Conservation (phyloP, 2,113 vertebrate genomes). For the Indicator maculatus region DNA sequence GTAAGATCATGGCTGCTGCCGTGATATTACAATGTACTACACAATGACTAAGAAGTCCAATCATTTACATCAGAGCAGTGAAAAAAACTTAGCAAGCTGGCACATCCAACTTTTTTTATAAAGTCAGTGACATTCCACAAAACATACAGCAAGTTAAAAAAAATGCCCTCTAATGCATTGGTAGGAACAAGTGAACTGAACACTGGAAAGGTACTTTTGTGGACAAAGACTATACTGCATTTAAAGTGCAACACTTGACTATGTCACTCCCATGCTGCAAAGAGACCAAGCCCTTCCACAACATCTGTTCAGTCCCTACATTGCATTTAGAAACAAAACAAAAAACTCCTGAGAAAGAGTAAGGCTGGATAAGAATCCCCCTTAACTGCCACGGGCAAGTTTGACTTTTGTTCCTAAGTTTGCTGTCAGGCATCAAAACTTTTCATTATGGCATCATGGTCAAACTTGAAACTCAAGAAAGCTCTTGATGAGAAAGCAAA, state of each 20-base stretch:
- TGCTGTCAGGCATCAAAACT: slow-evolving; percentile 87
- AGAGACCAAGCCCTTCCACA: slow-evolving; percentile 70
- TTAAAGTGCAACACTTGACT: slow-evolving; percentile 78
- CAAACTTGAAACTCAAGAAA: slow-evolving; percentile 94
- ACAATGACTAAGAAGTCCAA: slow-evolving; percentile 20
- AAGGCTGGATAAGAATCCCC: slow-evolving; percentile 73
- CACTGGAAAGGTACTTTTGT: slow-evolving; percentile 75
- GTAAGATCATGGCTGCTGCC: slow-evolving; percentile 27
- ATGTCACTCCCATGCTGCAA: slow-evolving; percentile 60
- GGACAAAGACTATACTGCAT: slow-evolving; percentile 73
- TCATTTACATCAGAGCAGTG: slow-evolving; percentile 41
- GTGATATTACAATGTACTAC: slow-evolving; percentile 36
- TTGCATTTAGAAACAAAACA: slow-evolving; percentile 55
- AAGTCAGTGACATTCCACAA: slow-evolving; percentile 13
- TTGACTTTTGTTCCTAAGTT: slow-evolving; percentile 13
- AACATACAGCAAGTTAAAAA: slow-evolving; percentile 9
- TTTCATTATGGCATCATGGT: slow-evolving; percentile 94
- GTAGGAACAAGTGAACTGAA: slow-evolving; percentile 70
- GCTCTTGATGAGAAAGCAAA: slow-evolving; percentile 85
- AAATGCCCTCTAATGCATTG: slow-evolving; percentile 71
- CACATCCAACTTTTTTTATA: not conserved
- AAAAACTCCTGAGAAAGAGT: slow-evolving; percentile 81
- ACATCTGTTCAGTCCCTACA: slow-evolving; percentile 72
- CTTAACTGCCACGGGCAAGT: slow-evolving; percentile 58
- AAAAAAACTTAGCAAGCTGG: slow-evolving; percentile 2